Conservation (phyloP, 2,797 vertebrate species). For the Triplophysa yarkandensis region DNA sequence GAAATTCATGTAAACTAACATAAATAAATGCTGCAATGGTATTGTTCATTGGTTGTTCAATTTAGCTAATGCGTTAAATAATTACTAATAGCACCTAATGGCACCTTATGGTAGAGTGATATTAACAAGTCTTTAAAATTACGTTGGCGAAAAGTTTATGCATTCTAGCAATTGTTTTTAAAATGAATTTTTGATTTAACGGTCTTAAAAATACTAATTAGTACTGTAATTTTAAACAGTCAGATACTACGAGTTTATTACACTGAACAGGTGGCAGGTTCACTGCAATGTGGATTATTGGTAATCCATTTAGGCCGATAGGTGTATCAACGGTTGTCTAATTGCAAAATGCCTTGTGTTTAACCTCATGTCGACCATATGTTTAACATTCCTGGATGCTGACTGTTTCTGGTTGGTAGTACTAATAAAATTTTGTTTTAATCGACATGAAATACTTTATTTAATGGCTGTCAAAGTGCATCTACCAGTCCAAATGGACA, state of each 20-base stretch:
- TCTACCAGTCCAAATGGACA: not conserved
- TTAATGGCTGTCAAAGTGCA: not conserved
- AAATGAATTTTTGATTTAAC: not conserved
- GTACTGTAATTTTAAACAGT: not conserved
- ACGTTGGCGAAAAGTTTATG: not conserved
- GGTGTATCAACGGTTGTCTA: not conserved
- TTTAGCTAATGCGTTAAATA: too few species aligned
- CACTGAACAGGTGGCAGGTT: not conserved
- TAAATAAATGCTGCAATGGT: too few species aligned
- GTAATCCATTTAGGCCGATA: not conserved
- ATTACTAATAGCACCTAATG: too few species aligned
- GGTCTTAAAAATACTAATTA: not conserved
- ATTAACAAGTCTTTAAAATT: not conserved
- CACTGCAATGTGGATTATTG: constrained; percentile 5
- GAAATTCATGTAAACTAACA: too few species aligned
- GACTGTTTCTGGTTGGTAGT: not conserved
- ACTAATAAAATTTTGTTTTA: too few species aligned
- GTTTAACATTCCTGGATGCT: not conserved
- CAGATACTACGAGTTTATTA: not conserved
- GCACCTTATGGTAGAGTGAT: too few species aligned
- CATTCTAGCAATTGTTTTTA: too few species aligned
- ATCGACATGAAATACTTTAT: too few species aligned
- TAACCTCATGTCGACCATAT: not conserved
- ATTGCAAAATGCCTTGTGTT: not conserved
- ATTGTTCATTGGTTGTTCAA: too few species aligned